A percentile compares a stretch with the other conserved stretches of the same genome.
Evolutionary conservation across 1,140 invertebrate species (phyloP).

Genomic region (Drosophila albomicans): DNA sequence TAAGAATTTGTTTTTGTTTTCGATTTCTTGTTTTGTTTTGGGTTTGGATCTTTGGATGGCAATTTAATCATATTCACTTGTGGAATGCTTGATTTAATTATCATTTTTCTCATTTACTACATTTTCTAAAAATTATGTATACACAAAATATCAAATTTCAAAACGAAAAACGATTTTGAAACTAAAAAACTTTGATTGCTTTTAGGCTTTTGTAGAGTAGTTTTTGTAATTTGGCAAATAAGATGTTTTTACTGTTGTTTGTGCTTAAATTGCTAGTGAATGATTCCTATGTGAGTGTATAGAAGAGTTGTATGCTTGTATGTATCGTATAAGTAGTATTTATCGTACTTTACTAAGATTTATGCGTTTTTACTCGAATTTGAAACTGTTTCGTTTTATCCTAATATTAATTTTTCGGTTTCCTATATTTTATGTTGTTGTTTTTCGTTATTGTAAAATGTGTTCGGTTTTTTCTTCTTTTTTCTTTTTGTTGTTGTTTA

Average conservation of each 20-base stretch:
- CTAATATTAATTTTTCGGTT: conserved; percentile 49
- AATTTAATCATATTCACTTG: conserved; percentile 60
- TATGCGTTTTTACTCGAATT: conserved; percentile 56
- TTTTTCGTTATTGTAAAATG: conserved; percentile 43
- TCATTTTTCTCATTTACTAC: not conserved
- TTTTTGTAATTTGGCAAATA: conserved; percentile 63
- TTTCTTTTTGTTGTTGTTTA: conserved; percentile 26
- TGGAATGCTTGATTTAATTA: conserved; percentile 57
- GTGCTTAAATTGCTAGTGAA: conserved; percentile 55
- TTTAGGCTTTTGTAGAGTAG: conserved; percentile 20
- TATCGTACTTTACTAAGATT: conserved; percentile 37
- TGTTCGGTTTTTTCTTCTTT: conserved; percentile 8
- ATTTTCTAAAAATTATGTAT: conserved; percentile 29
- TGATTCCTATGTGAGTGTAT: conserved; percentile 32
- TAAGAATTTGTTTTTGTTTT: conserved; percentile 13
- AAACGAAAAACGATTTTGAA: conserved; percentile 7
- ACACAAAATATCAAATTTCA: conserved; percentile 8
- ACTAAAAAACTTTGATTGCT: conserved; percentile 57
- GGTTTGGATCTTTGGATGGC: conserved; percentile 49
- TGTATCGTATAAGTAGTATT: conserved; percentile 45
- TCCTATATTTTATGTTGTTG: conserved; percentile 33
- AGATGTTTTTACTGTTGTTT: conserved; percentile 58
- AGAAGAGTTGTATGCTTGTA: conserved; percentile 18
- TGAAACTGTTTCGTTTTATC: conserved; percentile 52
- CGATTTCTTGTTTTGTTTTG: conserved; percentile 12